Evolutionary conservation across 1,140 invertebrate genomes (phyloP).

Genomic region (Mactra quadrangularis): DNA sequence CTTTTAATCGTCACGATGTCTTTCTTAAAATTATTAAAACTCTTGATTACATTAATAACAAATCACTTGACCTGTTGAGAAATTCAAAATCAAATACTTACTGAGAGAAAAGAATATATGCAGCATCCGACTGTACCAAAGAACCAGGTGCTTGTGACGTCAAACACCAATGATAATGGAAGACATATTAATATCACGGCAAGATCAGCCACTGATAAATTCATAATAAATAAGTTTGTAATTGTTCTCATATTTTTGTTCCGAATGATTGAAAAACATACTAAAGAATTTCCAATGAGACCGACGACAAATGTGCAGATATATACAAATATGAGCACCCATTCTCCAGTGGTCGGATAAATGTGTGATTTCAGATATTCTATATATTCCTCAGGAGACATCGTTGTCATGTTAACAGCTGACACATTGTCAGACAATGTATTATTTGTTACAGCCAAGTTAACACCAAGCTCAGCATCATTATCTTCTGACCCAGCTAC

Average conservation of each 20-base stretch:
- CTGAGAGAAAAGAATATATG: constrained; percentile 92
- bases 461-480: too few relatives aligned
- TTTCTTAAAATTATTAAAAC: too few relatives aligned
- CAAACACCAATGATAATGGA: constrained; percentile 91
- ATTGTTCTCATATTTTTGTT: constrained; percentile 94
- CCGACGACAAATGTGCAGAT: constrained; percentile 89
- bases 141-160: constrained; percentile 95
- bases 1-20: too few relatives aligned
- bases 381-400: too few relatives aligned
- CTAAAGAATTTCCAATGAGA: constrained; percentile 93
- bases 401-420: not conserved
- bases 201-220: constrained; percentile 94
- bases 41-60: too few relatives aligned
- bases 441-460: too few relatives aligned
- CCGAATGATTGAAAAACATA: constrained; percentile 92
- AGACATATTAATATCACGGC: constrained; percentile 94
- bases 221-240: constrained; percentile 96
- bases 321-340: constrained; percentile 83
- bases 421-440: too few relatives aligned
- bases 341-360: constrained; percentile 35
- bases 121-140: constrained; percentile 91
- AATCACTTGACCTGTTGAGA: too few relatives aligned
- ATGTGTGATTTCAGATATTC: not conserved
- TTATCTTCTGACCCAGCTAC: too few relatives aligned
- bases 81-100: constrained; percentile 77